These are phyloP conservation scores for Siderastrea siderea DNA, from an alignment of 92 coral and sea anemone genomes.

Conservation along the genomic window DNA sequence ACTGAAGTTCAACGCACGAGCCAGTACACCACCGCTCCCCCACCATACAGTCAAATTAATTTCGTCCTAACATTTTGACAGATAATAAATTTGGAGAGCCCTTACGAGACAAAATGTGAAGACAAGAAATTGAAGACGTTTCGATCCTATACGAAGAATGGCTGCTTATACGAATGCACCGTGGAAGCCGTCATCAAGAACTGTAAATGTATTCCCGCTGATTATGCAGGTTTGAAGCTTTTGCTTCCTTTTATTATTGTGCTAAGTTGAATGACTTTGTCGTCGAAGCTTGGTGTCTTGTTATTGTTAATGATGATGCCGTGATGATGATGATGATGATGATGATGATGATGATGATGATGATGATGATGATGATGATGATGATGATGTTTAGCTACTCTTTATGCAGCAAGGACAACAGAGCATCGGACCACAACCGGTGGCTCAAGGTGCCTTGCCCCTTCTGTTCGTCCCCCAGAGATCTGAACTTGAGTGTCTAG, in stretches of 20 bases:
- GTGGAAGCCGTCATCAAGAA: neutral
- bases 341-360: too few species aligned
- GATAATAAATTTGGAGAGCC: slow-evolving; percentile 36
- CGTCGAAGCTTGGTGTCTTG: neutral
- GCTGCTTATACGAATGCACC: slow-evolving; percentile 42
- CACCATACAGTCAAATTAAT: neutral
- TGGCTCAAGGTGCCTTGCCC: too few species aligned
- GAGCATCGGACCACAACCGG: too few species aligned
- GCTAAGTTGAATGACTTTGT: neutral
- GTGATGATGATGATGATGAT: too few species aligned
- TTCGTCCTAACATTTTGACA: neutral
- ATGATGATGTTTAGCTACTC: too few species aligned
- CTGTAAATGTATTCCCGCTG: slow-evolving; percentile 28
- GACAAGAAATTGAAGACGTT: slow-evolving; percentile 27
- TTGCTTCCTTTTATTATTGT: neutral
- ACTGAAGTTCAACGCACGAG: too few species aligned
- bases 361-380: too few species aligned
- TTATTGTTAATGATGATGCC: too few species aligned
- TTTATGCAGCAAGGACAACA: too few species aligned
- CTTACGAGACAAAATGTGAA: slow-evolving; percentile 46
- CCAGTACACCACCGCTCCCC: neutral
- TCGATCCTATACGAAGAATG: slow-evolving; percentile 22
- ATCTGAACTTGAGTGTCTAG: too few species aligned
- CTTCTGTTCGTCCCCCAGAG: too few species aligned
- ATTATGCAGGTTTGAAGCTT: slow-evolving; percentile 26